Evolutionary conservation across 2,888 invertebrate species (phyloP).

Genomic region (Acleris laterana): DNA sequence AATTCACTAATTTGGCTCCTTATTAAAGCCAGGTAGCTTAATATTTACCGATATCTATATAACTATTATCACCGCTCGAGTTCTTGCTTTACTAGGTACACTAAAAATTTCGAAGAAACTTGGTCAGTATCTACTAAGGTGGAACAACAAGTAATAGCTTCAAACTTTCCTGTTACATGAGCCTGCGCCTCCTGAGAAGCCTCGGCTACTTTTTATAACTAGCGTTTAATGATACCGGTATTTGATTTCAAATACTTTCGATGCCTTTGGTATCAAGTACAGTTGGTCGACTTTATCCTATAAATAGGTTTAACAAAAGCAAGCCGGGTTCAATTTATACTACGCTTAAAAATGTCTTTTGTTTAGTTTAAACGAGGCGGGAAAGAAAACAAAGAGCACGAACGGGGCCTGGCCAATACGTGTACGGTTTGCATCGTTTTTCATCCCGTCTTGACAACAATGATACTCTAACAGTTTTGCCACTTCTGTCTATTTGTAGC

Average conservation of each 20-base stretch:
- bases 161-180: constrained; percentile 7
- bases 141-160: constrained; percentile 9
- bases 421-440: not conserved
- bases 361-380: constrained; percentile 4
- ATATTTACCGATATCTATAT: no score
- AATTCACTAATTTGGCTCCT: no score
- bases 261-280: constrained; percentile 62
- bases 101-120: not conserved
- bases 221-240: constrained; percentile 11
- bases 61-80: no score
- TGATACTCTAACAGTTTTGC: no score
- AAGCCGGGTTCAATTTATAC: constrained; percentile 8
- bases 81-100: not conserved
- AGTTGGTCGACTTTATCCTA: constrained; percentile 15
- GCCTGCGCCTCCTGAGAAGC: not conserved
- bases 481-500: no score
- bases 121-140: constrained; percentile 3
- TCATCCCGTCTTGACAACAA: no score
- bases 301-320: constrained; percentile 11
- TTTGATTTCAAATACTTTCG: constrained; percentile 34
- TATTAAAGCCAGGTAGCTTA: no score
- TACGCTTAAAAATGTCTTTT: constrained; percentile 9
- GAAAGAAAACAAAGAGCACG: constrained; percentile 1
- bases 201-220: constrained; percentile 12
- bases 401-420: not conserved